phyloP scores from a whole-genome alignment of 2,113 vertebrate species.

The Sarotherodon lohbergeri region DNA sequence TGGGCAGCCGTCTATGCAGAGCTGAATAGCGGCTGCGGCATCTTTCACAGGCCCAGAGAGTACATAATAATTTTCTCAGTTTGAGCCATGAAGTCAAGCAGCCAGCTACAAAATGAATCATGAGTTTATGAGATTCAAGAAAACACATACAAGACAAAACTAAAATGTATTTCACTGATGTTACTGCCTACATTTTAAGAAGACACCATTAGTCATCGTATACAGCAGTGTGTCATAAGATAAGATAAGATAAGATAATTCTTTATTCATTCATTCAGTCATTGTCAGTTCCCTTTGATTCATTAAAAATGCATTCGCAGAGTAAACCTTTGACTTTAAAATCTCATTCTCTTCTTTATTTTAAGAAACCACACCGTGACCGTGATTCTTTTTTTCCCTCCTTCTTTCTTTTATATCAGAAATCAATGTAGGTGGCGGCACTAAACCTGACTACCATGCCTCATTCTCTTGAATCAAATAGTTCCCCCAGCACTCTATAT shows the following conservation, averaged over 20 bases:
- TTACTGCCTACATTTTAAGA: not conserved
- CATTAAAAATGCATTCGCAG: not conserved
- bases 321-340: not conserved
- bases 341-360: not conserved
- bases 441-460: not conserved
- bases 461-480: constrained; percentile 14
- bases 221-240: not conserved
- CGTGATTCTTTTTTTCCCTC: not conserved
- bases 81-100: not conserved
- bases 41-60: not conserved
- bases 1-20: not conserved
- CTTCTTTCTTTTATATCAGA: not conserved
- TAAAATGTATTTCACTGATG: not conserved
- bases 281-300: not conserved
- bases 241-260: no score
- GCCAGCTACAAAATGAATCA: not conserved
- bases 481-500: not conserved
- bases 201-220: not conserved
- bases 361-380: not conserved
- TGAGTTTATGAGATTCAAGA: not conserved
- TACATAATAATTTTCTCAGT: constrained; percentile 11
- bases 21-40: not conserved
- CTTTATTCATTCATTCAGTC: not conserved
- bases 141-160: not conserved
- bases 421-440: constrained; percentile 26